Evolutionary conservation across 2,113 vertebrate species (phyloP), one percentile per base, ranked within the genome.

Genomic region (Colaptes auratus): DNA sequence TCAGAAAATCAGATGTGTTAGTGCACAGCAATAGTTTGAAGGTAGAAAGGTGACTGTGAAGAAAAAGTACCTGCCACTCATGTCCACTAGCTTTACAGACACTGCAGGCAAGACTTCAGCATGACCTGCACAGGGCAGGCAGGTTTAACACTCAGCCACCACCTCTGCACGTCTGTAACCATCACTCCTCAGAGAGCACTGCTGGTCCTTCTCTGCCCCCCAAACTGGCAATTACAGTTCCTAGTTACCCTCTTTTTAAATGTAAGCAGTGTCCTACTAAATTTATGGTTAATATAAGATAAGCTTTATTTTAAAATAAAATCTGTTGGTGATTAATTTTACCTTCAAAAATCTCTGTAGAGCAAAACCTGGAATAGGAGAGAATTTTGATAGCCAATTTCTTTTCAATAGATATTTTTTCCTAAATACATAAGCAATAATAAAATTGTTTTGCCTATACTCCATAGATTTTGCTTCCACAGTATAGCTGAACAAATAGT

Each of bases 401-500:
- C 20, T 14, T 60, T 72, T 81, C 27, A 55, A 6, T 39, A 39
- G 20, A 4, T 1, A 3, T n/a, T 67, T 71, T 42, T 52, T 67
- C 19, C 25, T 39, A 58, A 82, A 59, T 19, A 50, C 7, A 39
- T 8, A 3, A 39, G n/a, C n/a, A n/a, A 31, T 10, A 81, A 77
- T 44, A 50, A 48, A 64, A 60, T 44, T 76, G 59, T 9, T 28
- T 39, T 1, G 2, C 12, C 31, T 14, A 12, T 35, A 67, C 63
- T 1, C 42, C 4, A 25, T 3, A 75, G 46, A 6, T 3, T 17
- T 27, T 36, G 56, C 14, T 42, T 7, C 18, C 24, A 6, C 3
- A 27, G n/a, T 13, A 0, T 7, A 83, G 46, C 0, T 36, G 2
- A 61, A 5, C 2, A 46, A 24, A 30, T 16, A 75, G 17, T 64